Conservation (phyloP, 2,113 vertebrate species). For the Caranx ignobilis region DNA sequence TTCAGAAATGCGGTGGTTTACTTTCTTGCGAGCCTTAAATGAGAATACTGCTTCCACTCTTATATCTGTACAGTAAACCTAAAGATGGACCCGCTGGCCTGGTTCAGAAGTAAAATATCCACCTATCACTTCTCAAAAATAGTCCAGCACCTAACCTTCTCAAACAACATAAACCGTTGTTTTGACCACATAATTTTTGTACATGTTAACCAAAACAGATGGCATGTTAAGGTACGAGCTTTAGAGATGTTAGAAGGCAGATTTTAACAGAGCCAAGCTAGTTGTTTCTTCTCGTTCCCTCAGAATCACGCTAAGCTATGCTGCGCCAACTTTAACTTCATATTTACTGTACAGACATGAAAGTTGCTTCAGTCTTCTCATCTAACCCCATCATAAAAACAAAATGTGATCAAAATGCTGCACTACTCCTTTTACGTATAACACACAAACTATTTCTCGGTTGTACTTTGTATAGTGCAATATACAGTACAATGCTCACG, state of each 20-base stretch:
- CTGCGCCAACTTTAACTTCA: not conserved
- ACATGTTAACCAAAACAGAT: not conserved
- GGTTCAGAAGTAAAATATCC: not conserved
- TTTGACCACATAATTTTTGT: not conserved
- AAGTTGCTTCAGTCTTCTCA: not conserved
- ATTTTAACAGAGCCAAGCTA: not conserved
- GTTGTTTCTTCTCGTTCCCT: not conserved
- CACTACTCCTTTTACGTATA: constrained; percentile 11
- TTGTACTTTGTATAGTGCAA: constrained; percentile 18
- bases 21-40: not conserved
- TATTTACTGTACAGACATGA: not conserved
- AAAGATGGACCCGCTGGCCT: not conserved
- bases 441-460: not conserved
- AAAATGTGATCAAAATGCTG: not conserved
- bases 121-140: not conserved
- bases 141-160: not conserved
- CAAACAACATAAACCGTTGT: not conserved
- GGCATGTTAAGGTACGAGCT: not conserved
- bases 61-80: not conserved
- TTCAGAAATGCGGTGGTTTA: not conserved
- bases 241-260: not conserved
- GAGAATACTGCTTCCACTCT: not conserved
- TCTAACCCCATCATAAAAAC: not conserved
- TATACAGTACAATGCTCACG: constrained; percentile 8
- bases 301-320: not conserved